Evolutionary conservation across 2,113 vertebrate species (phyloP).

Genomic region (Urocynchramus pylzowi): DNA sequence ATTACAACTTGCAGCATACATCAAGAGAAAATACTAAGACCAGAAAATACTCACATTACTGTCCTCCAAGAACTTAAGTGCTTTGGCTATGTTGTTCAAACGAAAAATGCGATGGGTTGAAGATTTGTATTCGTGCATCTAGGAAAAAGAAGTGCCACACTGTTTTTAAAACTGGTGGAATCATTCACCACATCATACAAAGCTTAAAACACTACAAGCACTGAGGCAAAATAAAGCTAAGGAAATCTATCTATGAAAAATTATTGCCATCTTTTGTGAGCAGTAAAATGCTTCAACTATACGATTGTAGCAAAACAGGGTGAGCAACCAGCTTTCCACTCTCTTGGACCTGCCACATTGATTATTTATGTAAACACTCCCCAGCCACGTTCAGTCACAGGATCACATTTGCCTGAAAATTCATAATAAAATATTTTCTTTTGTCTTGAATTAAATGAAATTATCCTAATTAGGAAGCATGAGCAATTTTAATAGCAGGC

Average conservation of each 20-base stretch:
- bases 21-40: neutral
- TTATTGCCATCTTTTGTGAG: neutral
- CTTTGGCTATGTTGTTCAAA: slow-evolving; percentile 97
- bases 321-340: neutral
- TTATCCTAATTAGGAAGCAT: neutral
- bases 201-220: neutral
- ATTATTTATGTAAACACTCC: neutral
- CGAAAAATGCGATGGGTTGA: slow-evolving; percentile 95
- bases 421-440: neutral
- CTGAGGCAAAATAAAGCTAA: neutral
- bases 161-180: neutral
- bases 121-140: slow-evolving; percentile 91
- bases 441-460: neutral
- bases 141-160: slow-evolving; percentile 20
- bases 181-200: neutral
- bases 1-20: neutral
- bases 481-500: neutral
- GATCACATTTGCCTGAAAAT: neutral
- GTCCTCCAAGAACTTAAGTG: slow-evolving; percentile 90
- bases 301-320: neutral
- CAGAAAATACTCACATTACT: slow-evolving; percentile 85
- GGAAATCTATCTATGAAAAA: neutral
- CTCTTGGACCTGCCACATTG: neutral
- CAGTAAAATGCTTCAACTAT: neutral
- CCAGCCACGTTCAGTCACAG: neutral